Base-by-base conservation (phyloP, 2,113 vertebrate genomes). In the Larimichthys polyactis region DNA sequence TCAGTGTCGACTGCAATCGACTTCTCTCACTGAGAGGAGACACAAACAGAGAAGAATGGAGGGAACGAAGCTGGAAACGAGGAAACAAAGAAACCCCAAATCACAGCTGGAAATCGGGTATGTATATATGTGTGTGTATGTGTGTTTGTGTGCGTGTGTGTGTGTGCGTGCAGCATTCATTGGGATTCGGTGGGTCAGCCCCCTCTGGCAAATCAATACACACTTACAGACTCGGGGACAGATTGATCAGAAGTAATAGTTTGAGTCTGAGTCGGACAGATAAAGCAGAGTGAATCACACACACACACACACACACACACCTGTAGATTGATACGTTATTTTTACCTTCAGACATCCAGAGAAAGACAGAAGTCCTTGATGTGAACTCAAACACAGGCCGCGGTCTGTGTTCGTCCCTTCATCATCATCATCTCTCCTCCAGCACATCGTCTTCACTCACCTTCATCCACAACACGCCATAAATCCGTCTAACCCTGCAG, bases 171-270 rank as follows among this genome's bases (percentile, higher is more conserved):
- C 71, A 85, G 24, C 62, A 63, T 62, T 71, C 49, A 48, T 19
- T 73, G 82, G 72, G 62, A 63, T 62, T 71, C 49, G 43, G 27
- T 73, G 82, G 75, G 62, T 82, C 29, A 84, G 71, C 75, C 83
- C 90, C 88, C 87, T 87, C 81, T 74, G 82, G 84, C 89, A 77
- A 92, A 90, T 87, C 85, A 63, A 85, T 87, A 87, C 75, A 66
- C 64, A 24, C 24, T 81, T 60, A 57, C 72, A 78, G 64, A 27
- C 44, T 71, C 58, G 22, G 65, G 15, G 58, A 66, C 27, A 2
- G 64, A 79, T 55, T 76, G 72, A 83, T 83, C 67, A 58, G 55
- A 80, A 64, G 78, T 73, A 79, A 73, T 49, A 68, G 69, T 48
- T 68, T 32, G 62, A 57, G 72, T 52, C 59, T 57, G 54, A 55